These are phyloP conservation scores for Pollachius pollachius DNA, from an alignment of 2,113 vertebrate genomes.

Conservation along the genomic window DNA sequence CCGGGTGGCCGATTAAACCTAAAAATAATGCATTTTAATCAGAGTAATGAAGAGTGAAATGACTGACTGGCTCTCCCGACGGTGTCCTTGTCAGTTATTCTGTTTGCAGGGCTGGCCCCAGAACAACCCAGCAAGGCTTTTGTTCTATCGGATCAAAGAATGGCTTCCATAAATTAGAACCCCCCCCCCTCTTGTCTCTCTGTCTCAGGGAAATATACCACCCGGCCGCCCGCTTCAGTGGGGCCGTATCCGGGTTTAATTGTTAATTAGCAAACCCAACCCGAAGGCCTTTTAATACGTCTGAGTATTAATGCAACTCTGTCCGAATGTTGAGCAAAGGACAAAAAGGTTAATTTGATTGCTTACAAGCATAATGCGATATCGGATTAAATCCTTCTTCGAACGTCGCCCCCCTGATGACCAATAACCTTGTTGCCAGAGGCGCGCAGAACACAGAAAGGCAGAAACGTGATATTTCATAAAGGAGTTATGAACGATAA, in stretches of 20 bases:
- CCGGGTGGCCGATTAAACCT: neutral
- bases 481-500: no score
- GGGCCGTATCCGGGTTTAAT: neutral
- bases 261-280: neutral
- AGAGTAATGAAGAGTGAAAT: neutral
- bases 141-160: slow-evolving; percentile 1
- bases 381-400: neutral
- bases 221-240: neutral
- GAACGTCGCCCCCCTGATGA: neutral
- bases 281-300: neutral
- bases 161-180: neutral
- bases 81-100: neutral
- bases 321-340: neutral
- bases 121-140: neutral
- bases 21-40: neutral
- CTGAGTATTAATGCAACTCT: neutral
- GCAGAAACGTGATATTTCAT: neutral
- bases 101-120: slow-evolving; percentile 4
- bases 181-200: neutral
- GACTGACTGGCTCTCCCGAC: slow-evolving; percentile 1
- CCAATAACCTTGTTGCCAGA: neutral
- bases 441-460: neutral
- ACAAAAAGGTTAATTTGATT: slow-evolving; percentile 2
- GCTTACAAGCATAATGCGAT: neutral
- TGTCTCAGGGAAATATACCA: neutral